Conservation (phyloP, 2,113 vertebrate genomes). For the Mixornis gularis region DNA sequence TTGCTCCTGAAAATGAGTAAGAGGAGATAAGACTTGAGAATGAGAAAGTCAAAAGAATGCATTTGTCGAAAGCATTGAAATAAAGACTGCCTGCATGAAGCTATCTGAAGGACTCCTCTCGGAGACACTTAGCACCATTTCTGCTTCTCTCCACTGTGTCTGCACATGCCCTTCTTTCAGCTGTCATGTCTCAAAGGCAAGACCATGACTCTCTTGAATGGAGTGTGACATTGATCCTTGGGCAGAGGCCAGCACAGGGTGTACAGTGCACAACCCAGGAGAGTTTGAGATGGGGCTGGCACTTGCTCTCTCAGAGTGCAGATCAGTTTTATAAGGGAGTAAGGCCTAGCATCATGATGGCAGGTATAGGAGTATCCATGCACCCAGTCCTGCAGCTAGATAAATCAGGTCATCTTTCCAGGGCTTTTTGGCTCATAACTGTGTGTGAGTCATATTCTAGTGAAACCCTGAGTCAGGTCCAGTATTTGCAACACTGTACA, state of each 20-base stretch:
- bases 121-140: background rate
- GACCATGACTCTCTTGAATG: background rate
- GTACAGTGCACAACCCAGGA: background rate
- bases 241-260: background rate
- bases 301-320: background rate
- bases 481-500: constrained; percentile 47
- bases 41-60: background rate
- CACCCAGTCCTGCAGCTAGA: background rate
- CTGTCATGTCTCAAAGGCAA: background rate
- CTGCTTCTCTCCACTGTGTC: background rate
- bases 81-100: background rate
- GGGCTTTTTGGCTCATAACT: constrained; percentile 4
- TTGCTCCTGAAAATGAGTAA: background rate
- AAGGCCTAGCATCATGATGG: background rate
- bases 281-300: background rate
- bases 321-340: background rate
- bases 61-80: background rate
- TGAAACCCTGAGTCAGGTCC: constrained; percentile 42
- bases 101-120: background rate
- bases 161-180: background rate
- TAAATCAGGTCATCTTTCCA: constrained; percentile 24
- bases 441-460: constrained; percentile 36
- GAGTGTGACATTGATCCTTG: background rate
- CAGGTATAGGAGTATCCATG: background rate
- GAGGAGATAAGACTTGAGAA: background rate